Evolutionary conservation across 2,888 invertebrate genomes (phyloP).

Genomic region (Selenia dentaria): DNA sequence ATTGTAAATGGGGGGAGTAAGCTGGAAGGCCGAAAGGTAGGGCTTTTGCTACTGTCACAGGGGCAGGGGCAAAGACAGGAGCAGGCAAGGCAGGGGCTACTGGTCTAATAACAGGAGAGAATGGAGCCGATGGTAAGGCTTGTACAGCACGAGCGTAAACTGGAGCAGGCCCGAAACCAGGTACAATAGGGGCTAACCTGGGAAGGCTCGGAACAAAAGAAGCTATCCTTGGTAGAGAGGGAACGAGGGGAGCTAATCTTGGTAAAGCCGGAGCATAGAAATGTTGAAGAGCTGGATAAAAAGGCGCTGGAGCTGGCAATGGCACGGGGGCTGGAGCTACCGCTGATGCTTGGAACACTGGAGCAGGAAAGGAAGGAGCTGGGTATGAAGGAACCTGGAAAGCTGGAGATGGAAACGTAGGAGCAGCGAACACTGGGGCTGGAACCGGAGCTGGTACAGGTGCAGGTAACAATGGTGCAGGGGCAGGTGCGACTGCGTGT

Average conservation of each 20-base stretch:
- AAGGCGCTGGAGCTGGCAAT: constrained; percentile 19
- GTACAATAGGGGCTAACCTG: constrained; percentile 26
- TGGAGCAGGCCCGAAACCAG: constrained; percentile 36
- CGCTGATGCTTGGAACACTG: constrained; percentile 34
- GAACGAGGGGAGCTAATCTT: constrained; percentile 23
- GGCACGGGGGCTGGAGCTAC: constrained; percentile 24
- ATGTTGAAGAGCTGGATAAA: constrained; percentile 20
- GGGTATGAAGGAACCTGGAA: constrained; percentile 36
- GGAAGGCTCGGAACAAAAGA: constrained; percentile 29
- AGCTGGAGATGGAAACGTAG: constrained; percentile 39
- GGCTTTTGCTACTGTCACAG: constrained; percentile 50
- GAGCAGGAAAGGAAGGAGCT: constrained; percentile 38
- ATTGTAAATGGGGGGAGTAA: constrained; percentile 52
- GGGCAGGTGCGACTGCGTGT: constrained; percentile 66
- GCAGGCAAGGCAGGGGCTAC: constrained; percentile 41
- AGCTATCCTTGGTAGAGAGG: constrained; percentile 29
- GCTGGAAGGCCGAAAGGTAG: constrained; percentile 40
- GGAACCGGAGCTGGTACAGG: constrained; percentile 42
- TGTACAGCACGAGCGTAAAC: constrained; percentile 38
- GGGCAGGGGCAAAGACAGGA: constrained; percentile 51
- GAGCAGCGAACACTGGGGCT: constrained; percentile 37
- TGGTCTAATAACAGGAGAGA: constrained; percentile 51
- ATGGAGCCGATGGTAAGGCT: constrained; percentile 48
- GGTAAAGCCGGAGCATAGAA: constrained; percentile 37
- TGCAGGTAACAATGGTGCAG: constrained; percentile 34